Percentiles rank a stretch among this genome's conserved stretches.
Evolutionary conservation across 1,140 invertebrate species (phyloP).

Genomic region (Lanistes nyassanus): DNA sequence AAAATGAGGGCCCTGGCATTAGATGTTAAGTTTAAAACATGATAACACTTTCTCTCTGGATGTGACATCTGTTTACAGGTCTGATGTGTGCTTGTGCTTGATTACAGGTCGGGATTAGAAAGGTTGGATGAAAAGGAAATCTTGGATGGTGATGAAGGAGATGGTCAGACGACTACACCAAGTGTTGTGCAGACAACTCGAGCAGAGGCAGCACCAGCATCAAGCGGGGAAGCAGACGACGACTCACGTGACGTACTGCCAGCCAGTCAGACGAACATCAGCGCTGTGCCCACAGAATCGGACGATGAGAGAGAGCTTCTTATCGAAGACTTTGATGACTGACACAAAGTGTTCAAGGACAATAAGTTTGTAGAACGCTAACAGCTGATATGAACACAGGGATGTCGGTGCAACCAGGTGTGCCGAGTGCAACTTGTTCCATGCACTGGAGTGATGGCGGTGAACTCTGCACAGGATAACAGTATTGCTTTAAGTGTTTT

Average conservation of each 20-base stretch:
- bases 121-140: constrained; percentile 40
- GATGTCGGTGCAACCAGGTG: too few species aligned
- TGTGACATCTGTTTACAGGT: background rate
- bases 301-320: constrained; percentile 48
- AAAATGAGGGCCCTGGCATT: background rate
- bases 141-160: constrained; percentile 19
- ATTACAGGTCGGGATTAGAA: constrained; percentile 26
- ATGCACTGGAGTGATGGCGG: too few species aligned
- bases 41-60: background rate
- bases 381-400: too few species aligned
- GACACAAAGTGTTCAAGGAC: constrained; percentile 16
- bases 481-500: constrained; percentile 18
- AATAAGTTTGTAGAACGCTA: too few species aligned
- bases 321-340: constrained; percentile 56
- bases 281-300: constrained; percentile 23
- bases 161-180: background rate
- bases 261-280: constrained; percentile 44
- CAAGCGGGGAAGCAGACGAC: background rate
- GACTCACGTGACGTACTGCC: constrained; percentile 39
- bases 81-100: background rate
- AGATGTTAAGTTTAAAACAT: background rate
- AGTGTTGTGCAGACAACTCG: background rate
- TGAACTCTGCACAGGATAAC: background rate
- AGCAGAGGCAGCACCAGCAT: background rate
- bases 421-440: too few species aligned